Percentiles rank a stretch among this genome's conserved stretches.
Conservation (phyloP, 64 coral and sea anemone species). For the Stichodactyla helianthus region DNA sequence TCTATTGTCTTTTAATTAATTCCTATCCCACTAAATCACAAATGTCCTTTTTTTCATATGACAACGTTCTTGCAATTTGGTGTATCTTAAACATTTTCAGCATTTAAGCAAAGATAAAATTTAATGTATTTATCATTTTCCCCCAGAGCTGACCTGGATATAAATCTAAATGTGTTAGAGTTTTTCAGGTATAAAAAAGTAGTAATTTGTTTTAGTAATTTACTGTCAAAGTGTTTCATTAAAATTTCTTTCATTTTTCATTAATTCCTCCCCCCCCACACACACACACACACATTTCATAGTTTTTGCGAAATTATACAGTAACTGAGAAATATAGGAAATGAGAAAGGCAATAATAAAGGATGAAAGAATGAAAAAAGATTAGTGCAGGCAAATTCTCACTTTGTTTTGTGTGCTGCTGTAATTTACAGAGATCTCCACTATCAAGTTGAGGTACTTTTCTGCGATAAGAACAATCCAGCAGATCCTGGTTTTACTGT, state of each 20-base stretch:
- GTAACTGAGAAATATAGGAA: too few species aligned
- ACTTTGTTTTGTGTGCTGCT: not conserved
- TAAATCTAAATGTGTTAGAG: constrained; percentile 1
- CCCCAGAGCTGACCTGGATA: not conserved
- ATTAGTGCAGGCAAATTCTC: not conserved
- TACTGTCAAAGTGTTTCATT: too few species aligned
- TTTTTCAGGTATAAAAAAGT: not conserved
- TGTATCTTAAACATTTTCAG: not conserved
- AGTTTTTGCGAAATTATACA: too few species aligned
- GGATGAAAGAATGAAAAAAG: too few species aligned
- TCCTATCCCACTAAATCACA: not conserved
- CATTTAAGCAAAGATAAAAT: not conserved
- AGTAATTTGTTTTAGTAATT: too few species aligned
- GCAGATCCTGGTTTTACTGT: constrained; percentile 65
- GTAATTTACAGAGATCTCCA: constrained; percentile 50
- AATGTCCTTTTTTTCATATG: too few species aligned
- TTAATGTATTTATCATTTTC: not conserved
- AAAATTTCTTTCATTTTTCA: not conserved
- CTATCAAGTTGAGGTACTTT: constrained; percentile 59
- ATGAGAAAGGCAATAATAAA: too few species aligned
- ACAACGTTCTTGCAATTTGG: too few species aligned
- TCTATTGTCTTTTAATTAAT: too few species aligned
- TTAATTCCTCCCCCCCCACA: too few species aligned
- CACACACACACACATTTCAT: too few species aligned
- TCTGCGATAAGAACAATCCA: constrained; percentile 69